These are phyloP conservation scores for Phalacrocorax pelagicus DNA, from an alignment of 2,113 vertebrate species.

Conservation along the genomic window DNA sequence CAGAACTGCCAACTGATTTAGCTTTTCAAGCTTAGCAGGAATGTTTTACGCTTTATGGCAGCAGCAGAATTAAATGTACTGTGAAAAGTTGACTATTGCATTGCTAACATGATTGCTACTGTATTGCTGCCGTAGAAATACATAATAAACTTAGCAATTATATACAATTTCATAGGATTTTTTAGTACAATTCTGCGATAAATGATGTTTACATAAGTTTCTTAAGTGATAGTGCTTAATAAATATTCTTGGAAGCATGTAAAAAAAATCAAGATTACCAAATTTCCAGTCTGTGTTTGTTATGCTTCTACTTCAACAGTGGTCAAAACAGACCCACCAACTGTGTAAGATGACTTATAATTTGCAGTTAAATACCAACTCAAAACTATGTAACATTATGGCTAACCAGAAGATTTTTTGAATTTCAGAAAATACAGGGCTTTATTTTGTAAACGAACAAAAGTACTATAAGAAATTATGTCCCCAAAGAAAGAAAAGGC, in stretches of 20 bases:
- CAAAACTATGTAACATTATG: neutral
- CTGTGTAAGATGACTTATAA: neutral
- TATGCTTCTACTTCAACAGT: neutral
- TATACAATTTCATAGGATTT: neutral
- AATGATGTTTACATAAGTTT: neutral
- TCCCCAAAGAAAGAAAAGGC: neutral
- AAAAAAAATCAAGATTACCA: neutral
- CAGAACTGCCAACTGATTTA: neutral
- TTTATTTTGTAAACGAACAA: neutral
- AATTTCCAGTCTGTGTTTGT: neutral
- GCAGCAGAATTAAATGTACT: neutral
- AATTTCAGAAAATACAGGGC: neutral
- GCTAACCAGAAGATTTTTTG: neutral
- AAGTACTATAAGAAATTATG: neutral
- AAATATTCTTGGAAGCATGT: neutral
- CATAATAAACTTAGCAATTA: neutral
- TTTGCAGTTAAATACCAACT: neutral
- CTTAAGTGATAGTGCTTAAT: neutral
- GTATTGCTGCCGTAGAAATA: neutral
- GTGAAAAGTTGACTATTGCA: neutral
- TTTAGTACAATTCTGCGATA: neutral
- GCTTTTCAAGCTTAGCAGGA: neutral
- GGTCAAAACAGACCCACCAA: neutral
- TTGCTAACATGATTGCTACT: neutral
- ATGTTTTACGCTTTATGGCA: neutral